Base-by-base conservation (phyloP, 2,113 vertebrate genomes). In the Chamaea fasciata region DNA sequence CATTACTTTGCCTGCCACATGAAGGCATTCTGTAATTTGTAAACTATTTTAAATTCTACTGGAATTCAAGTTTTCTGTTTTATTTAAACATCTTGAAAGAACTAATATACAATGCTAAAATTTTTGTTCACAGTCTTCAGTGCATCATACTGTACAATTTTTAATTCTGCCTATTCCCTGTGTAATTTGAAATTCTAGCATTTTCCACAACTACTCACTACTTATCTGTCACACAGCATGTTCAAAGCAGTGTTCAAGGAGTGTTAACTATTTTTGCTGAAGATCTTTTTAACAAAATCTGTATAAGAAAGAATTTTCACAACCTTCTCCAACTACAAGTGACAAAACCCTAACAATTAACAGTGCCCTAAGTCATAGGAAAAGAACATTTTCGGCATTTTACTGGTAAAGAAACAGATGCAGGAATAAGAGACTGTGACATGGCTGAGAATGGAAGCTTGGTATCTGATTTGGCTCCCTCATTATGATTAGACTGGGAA, bases 31-130 rank as follows among this genome's bases (percentile, higher is more conserved):
- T 69, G 81, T 89, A 92, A 94, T 84, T 95, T 92, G 79, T 92
- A 93, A 92, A 86, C 90, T 89, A 85, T 83, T 92, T 87, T 84
- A 88, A 90, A 90, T 71, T 77, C 70, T 76, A 95, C 63, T 92
- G 83, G 85, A 96, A 97, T 93, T 90, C 68, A 67, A 86, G 67
- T 70, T 88, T 96, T 88, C 95, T 81, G 79, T 73, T 93, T 94
- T 86, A 93, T 83, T 95, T 91, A 93, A 91, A 83, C 79, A 95
- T 83, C 85, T 67, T 81, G 64, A 83, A 95, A 92, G 59, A 94
- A 91, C 82, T 83, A 70, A 90, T 83, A 94, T 30, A 94, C 79
- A 83, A 81, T 42, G 60, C 78, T 86, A 83, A 90, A 85, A 42
- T 70, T 88, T 93, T 86, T 91, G 37, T 92, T 86, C 85, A 73